A percentile compares a stretch with the other conserved stretches of the same genome.
phyloP scores from a whole-genome alignment of 2,888 invertebrate species.

The Desoria tigrina region DNA sequence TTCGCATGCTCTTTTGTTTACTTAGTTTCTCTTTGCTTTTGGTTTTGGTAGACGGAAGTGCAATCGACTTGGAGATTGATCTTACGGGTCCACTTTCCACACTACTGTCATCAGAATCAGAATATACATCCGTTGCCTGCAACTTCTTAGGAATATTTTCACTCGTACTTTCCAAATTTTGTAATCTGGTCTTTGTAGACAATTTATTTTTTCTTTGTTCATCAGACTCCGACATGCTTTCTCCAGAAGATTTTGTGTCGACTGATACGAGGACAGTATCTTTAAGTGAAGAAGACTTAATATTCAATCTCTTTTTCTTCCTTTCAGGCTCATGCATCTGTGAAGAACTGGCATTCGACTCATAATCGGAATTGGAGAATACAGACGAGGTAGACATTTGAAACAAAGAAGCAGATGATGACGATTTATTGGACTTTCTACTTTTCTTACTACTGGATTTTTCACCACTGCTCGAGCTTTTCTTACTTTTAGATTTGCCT shows the following conservation, averaged over 20 bases:
- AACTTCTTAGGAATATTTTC: constrained; percentile 25
- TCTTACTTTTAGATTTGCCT: constrained; percentile 28
- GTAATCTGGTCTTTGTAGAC: not conserved
- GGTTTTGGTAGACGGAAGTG: constrained; percentile 13
- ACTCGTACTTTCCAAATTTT: not conserved
- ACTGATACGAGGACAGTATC: constrained; percentile 29
- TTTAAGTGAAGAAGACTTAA: constrained; percentile 14
- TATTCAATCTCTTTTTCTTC: constrained; percentile 50
- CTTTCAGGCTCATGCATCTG: constrained; percentile 37
- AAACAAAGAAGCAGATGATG: constrained; percentile 24
- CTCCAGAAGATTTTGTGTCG: constrained; percentile 47
- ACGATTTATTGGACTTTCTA: constrained; percentile 28
- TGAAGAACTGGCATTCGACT: constrained; percentile 42
- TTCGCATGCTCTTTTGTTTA: constrained; percentile 45
- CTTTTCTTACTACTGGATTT: constrained; percentile 55
- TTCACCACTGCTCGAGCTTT: constrained; percentile 20
- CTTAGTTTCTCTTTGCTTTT: constrained; percentile 45
- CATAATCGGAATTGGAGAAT: constrained; percentile 49
- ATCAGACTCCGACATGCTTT: constrained; percentile 41
- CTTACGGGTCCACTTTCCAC: constrained; percentile 26
- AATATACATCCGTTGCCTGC: constrained; percentile 40
- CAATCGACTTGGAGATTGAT: not conserved
- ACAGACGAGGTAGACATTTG: constrained; percentile 42
- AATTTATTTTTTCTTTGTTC: not conserved
- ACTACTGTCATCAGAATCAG: constrained; percentile 51